phyloP scores from a whole-genome alignment of 2,888 invertebrate genomes.

The Thysanoteuthis rhombus region DNA sequence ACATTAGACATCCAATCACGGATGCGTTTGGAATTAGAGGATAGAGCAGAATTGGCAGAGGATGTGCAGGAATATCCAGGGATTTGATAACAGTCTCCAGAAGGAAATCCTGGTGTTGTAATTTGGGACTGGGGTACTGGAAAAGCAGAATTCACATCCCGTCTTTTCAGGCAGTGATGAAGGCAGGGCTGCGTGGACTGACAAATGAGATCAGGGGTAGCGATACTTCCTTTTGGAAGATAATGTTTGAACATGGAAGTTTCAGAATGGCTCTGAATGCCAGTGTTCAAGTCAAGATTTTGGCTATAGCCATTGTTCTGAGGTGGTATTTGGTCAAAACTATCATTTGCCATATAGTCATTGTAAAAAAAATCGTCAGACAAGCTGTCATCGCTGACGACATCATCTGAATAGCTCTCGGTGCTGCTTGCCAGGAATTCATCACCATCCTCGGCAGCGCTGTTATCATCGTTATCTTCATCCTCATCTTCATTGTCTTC shows the following conservation, averaged over 20 bases:
- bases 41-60: not conserved
- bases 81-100: not conserved
- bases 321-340: not conserved
- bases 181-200: not conserved
- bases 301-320: not conserved
- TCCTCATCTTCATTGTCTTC: not conserved
- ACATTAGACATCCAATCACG: not conserved
- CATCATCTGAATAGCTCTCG: slow-evolving; percentile 18
- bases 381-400: not conserved
- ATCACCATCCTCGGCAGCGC: not conserved
- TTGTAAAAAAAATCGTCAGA: not conserved
- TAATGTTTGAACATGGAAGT: not conserved
- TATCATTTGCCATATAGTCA: not conserved
- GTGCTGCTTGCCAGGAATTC: not conserved
- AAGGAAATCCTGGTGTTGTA: not conserved
- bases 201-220: not conserved
- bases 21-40: not conserved
- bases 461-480: not conserved
- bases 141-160: not conserved
- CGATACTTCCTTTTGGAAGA: not conserved
- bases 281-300: not conserved
- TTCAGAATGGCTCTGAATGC: not conserved
- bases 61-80: not conserved
- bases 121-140: not conserved
- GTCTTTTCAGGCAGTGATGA: not conserved